Conservation (phyloP, 2,113 vertebrate species). For the Mobula hypostoma region DNA sequence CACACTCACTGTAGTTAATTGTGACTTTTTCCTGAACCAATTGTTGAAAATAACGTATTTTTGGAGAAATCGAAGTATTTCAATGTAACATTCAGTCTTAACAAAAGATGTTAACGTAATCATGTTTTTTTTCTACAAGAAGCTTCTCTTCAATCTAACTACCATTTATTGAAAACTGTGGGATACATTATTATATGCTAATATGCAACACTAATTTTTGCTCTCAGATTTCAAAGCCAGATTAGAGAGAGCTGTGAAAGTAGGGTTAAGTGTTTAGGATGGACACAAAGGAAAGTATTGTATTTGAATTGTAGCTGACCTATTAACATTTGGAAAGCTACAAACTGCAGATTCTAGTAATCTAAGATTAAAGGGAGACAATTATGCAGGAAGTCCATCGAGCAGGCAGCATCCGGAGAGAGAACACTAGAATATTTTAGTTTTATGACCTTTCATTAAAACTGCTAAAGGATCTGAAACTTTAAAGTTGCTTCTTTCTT, state of each 20-base stretch:
- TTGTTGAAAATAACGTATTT: background rate
- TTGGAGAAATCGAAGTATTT: background rate
- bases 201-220: background rate
- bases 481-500: too few relatives aligned
- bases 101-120: too few relatives aligned
- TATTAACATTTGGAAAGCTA: too few relatives aligned
- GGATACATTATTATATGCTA: background rate
- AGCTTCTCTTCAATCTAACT: background rate
- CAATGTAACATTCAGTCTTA: background rate
- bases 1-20: background rate
- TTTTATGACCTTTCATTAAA: too few relatives aligned
- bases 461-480: too few relatives aligned
- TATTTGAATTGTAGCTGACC: background rate
- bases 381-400: too few relatives aligned
- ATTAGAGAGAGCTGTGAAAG: background rate
- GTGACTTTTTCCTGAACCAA: background rate
- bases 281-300: too few relatives aligned
- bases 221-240: background rate
- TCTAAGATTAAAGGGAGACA: too few relatives aligned
- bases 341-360: too few relatives aligned
- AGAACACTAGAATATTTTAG: too few relatives aligned
- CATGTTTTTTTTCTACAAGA: too few relatives aligned
- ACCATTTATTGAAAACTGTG: background rate
- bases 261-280: background rate
- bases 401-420: too few relatives aligned